Evolutionary conservation across 2,888 invertebrate genomes (phyloP).

Genomic region (Epinotia brunnichana): DNA sequence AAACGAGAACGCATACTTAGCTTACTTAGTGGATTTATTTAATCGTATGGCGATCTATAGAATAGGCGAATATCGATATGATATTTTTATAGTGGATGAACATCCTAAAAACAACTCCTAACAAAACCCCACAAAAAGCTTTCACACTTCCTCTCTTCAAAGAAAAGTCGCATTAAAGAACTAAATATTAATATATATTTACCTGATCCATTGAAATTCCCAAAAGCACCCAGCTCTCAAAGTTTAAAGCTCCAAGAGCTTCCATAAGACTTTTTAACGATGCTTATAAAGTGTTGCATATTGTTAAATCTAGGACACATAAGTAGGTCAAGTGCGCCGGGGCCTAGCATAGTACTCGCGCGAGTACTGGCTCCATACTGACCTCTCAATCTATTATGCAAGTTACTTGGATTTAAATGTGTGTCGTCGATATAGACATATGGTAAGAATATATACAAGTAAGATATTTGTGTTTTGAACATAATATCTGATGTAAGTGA

Average conservation of each 20-base stretch:
- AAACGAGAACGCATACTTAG: too few relatives aligned
- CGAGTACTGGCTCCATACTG: conserved; percentile 23
- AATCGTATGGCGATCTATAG: too few relatives aligned
- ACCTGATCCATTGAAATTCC: conserved; percentile 23
- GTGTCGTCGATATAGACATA: conserved; percentile 1
- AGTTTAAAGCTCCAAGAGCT: conserved; percentile 34
- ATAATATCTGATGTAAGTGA: too few relatives aligned
- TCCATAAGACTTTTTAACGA: conserved; percentile 38
- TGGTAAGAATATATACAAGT: neutral
- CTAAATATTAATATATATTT: conserved; percentile 21
- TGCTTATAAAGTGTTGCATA: conserved; percentile 37
- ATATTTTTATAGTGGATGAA: too few relatives aligned
- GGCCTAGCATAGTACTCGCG: conserved; percentile 30
- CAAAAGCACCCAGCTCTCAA: conserved; percentile 19
- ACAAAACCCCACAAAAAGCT: neutral
- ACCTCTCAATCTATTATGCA: conserved; percentile 34
- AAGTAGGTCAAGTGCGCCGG: conserved; percentile 38
- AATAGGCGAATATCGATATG: too few relatives aligned
- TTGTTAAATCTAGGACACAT: conserved; percentile 37
- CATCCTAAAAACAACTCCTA: neutral
- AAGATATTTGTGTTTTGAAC: neutral
- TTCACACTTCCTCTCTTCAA: neutral
- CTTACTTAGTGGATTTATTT: too few relatives aligned
- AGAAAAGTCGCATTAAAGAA: neutral
- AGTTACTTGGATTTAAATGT: conserved; percentile 17